phyloP scores from a whole-genome alignment of 2,888 invertebrate genomes.

The Trachelus troglodyta region DNA sequence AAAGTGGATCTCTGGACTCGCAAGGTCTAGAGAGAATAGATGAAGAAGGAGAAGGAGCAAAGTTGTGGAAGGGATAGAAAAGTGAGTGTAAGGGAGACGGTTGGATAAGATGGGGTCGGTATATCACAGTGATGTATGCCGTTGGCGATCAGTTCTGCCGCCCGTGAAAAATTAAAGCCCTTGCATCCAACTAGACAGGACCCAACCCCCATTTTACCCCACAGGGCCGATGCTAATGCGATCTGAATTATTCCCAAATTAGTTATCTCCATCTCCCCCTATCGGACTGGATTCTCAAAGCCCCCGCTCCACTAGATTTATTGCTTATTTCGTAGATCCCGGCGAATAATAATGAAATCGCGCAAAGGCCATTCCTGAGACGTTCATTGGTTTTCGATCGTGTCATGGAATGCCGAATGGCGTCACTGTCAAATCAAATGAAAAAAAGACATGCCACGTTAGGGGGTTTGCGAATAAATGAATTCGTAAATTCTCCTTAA shows the following conservation, averaged over 20 bases:
- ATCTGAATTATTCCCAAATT: conserved; percentile 8
- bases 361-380: background rate
- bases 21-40: background rate
- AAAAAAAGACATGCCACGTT: background rate
- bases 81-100: conserved; percentile 21
- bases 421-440: background rate
- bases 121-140: conserved; percentile 34
- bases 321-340: conserved; percentile 4
- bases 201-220: conserved; percentile 4
- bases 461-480: background rate
- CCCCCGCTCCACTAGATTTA: background rate
- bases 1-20: conserved; percentile 5
- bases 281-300: background rate
- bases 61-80: conserved; percentile 11
- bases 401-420: background rate
- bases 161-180: conserved; percentile 33
- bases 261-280: conserved; percentile 1
- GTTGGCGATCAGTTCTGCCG: conserved; percentile 29
- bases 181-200: conserved; percentile 14
- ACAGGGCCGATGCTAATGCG: conserved; percentile 2
- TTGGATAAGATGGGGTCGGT: conserved; percentile 31
- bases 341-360: conserved; percentile 2
- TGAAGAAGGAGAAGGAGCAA: background rate
- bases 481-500: background rate
- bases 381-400: background rate